These are phyloP conservation scores for Nasonia giraulti DNA, from an alignment of 1,140 invertebrate species.

Conservation along the genomic window DNA sequence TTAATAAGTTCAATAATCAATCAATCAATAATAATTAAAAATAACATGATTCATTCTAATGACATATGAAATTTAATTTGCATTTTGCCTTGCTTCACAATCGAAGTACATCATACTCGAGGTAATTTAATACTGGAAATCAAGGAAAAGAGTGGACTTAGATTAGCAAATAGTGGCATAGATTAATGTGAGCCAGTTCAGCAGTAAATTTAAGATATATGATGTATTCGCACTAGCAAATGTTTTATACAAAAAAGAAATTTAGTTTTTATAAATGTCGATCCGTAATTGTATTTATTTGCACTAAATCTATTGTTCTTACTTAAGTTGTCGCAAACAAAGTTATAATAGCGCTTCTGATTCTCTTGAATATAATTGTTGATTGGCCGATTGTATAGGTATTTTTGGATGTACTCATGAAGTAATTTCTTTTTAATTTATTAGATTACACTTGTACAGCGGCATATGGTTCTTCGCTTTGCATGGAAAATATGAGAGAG, in stretches of 20 bases:
- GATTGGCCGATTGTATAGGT: neutral
- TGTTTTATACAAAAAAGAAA: constrained; percentile 6
- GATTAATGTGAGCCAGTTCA: constrained; percentile 26
- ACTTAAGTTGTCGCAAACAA: neutral
- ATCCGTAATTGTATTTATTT: constrained; percentile 16
- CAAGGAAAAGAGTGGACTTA: constrained; percentile 21
- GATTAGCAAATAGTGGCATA: constrained; percentile 37
- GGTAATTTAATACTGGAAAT: constrained; percentile 61
- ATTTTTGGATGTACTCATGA: neutral
- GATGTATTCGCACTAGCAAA: constrained; percentile 3
- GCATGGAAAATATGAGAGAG: constrained; percentile 55
- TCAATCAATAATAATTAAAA: neutral
- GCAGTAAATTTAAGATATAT: constrained; percentile 12
- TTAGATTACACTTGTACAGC: constrained; percentile 36
- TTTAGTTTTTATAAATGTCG: constrained; percentile 22
- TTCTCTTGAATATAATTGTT: neutral
- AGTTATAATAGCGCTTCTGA: neutral
- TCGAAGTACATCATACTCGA: constrained; percentile 65
- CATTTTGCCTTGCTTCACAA: constrained; percentile 62
- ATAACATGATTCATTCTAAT: constrained; percentile 9
- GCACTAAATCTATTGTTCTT: constrained; percentile 3
- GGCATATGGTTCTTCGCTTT: constrained; percentile 56
- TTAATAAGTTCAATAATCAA: neutral
- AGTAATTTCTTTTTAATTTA: constrained; percentile 46
- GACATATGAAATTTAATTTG: constrained; percentile 43